Base-by-base conservation (phyloP, 2,113 vertebrate genomes). In the Halichoerus grypus region DNA sequence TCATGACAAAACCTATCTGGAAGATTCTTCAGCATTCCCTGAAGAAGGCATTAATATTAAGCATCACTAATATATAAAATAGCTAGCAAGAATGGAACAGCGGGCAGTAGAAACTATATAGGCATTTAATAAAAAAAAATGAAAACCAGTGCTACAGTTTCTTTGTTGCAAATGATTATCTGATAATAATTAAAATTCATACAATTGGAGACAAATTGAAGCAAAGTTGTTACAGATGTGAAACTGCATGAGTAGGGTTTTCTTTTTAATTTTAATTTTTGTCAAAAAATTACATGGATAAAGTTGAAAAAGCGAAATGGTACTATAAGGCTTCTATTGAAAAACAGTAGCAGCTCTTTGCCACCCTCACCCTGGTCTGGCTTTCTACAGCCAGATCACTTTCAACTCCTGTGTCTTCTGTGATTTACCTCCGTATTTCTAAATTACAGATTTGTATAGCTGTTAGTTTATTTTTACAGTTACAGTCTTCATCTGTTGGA, bases 151-250 rank as follows among this genome's bases (percentile, higher is more conserved):
- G 21, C 61, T 55, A 1, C 12, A 53, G 77, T 84, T 59, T 57
- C 72, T 86, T 77, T 88, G 83, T 76, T 76, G 77, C 33, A 76
- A 26, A 46, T 22, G 72, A 18, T 46, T 84, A 76, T 86, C 28
- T 89, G 74, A 83, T 85, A 39, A 88, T 85, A 36, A 88, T 88
- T 76, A 71, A 94, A 69, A 39, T 61, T 71, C 33, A 76, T 87
- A 71, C 9, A 88, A 24, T 46, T 87, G 42, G 74, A 55, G 86
- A 81, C 19, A 81, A 26, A 77, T 67, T 28, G 80, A 97, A 86
- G 86, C 63, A 86, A n/a, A 90, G 46, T 74, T 13, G 24, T 57
- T 72, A 59, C 15, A 59, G 71, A 86, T 91, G 19, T 74, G 39
- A 85, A 87, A 67, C 55, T 91, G 39, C 31, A 19, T 39, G 28